These are phyloP conservation scores for Conus betulinus DNA, from an alignment of 1,140 invertebrate species.

Conservation along the genomic window DNA sequence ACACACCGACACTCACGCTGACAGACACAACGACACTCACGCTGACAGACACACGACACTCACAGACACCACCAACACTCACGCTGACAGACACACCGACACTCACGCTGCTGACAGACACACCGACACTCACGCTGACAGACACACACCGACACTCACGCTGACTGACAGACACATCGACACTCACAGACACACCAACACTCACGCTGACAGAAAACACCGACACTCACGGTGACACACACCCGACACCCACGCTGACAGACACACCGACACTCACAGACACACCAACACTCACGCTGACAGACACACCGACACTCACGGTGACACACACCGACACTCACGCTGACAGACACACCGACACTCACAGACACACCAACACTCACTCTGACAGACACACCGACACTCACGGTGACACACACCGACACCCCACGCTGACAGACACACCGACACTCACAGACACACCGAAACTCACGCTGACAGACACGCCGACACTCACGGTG, in stretches of 20 bases:
- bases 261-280: background rate
- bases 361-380: background rate
- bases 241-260: background rate
- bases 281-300: background rate
- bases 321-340: background rate
- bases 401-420: too few relatives aligned
- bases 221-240: background rate
- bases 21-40: too few relatives aligned
- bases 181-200: background rate
- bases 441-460: too few relatives aligned
- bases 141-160: background rate
- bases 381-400: too few relatives aligned
- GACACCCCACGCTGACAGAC: too few relatives aligned
- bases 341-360: background rate
- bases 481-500: background rate
- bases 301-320: background rate
- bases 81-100: background rate
- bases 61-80: background rate
- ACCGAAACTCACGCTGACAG: background rate
- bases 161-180: background rate
- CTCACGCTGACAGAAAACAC: too few relatives aligned
- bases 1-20: too few relatives aligned
- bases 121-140: background rate
- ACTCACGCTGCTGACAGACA: constrained; percentile 13
- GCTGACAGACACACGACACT: too few relatives aligned